Percentiles rank a stretch among this genome's conserved stretches.
Evolutionary conservation across 2,888 invertebrate species (phyloP).

Genomic region (Cryptophagus acutangulus): DNA sequence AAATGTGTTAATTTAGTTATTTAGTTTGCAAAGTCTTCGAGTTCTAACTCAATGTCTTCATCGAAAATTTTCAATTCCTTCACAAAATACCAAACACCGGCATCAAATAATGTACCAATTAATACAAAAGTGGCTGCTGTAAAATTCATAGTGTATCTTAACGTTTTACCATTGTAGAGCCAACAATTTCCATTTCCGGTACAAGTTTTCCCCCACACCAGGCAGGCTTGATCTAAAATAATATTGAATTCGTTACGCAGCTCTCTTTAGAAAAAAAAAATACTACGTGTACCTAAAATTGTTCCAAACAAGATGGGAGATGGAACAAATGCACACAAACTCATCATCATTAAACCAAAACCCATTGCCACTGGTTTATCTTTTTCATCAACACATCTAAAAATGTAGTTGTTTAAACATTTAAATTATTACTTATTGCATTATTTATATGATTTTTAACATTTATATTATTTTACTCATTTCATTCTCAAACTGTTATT

Average conservation of each 20-base stretch:
- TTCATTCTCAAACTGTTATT: too few species aligned
- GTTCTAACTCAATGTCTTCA: conserved; percentile 54
- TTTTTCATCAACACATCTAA: conserved; percentile 64
- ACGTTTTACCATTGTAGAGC: conserved; percentile 63
- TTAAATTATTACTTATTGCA: too few species aligned
- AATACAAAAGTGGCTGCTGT: conserved; percentile 61
- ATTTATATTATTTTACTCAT: conserved; percentile 11
- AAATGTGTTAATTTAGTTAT: too few species aligned
- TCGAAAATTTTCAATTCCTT: conserved; percentile 66
- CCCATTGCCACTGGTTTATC: conserved; percentile 71
- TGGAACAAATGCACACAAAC: conserved; percentile 68
- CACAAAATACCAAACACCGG: conserved; percentile 64
- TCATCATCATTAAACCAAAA: conserved; percentile 63
- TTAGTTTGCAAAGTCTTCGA: conserved; percentile 24
- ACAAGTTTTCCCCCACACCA: conserved; percentile 71
- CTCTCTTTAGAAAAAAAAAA: conserved; percentile 12
- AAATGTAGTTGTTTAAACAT: conserved; percentile 18
- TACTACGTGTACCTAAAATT: conserved; percentile 54
- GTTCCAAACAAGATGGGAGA: conserved; percentile 73
- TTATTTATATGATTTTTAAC: too few species aligned
- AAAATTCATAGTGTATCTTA: conserved; percentile 61
- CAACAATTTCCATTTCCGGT: conserved; percentile 67
- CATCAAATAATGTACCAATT: conserved; percentile 61
- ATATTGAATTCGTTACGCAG: conserved; percentile 9
- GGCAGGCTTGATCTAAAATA: conserved; percentile 57